These are phyloP conservation scores for Drosophila tani DNA, from an alignment of 1,140 invertebrate genomes.

Conservation along the genomic window DNA sequence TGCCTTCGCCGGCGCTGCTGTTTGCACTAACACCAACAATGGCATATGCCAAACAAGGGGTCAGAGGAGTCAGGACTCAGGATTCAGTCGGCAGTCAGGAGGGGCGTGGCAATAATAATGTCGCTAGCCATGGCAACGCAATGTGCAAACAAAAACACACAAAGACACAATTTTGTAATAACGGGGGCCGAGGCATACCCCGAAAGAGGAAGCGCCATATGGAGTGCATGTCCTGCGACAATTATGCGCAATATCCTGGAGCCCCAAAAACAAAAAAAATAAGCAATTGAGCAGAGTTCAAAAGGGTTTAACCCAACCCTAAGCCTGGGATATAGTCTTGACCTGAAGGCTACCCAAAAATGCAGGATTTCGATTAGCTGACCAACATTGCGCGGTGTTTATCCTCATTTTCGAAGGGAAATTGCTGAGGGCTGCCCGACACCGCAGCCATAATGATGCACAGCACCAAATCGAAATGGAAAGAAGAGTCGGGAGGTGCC, in stretches of 20 bases:
- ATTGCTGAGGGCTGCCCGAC: conserved; percentile 6
- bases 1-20: conserved; percentile 7
- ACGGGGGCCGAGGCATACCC: not conserved
- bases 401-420: not conserved
- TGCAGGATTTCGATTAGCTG: conserved; percentile 3
- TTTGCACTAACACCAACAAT: conserved; percentile 48
- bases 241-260: conserved; percentile 44
- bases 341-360: not conserved
- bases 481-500: conserved; percentile 8
- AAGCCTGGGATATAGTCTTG: no score
- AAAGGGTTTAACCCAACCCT: not conserved
- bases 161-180: conserved; percentile 36
- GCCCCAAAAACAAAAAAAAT: not conserved
- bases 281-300: not conserved
- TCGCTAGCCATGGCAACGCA: conserved; percentile 54
- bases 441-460: conserved; percentile 19
- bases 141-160: conserved; percentile 44
- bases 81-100: no score
- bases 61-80: not conserved
- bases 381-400: conserved; percentile 8
- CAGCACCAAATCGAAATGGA: conserved; percentile 14
- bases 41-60: conserved; percentile 35
- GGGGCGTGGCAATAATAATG: conserved; percentile 39
- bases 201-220: not conserved
- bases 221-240: conserved; percentile 43